Evolutionary conservation across 2,113 vertebrate species (phyloP), one percentile per base, ranked within the genome.

Genomic region (Chlorocebus sabaeus): DNA sequence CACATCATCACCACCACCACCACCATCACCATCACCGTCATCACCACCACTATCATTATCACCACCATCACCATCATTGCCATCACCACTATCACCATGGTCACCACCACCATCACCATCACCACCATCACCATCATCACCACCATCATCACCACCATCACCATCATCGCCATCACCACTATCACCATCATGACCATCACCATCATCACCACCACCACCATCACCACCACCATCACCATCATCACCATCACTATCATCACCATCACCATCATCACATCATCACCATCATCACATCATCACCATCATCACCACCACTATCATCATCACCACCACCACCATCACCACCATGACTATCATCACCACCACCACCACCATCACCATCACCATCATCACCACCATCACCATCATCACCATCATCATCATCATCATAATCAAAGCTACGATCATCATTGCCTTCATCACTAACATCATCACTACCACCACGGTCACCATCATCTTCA

Each of bases 261-360:
- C 13, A 25, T 0, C 40, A 73, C 2, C 67, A 61, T 38, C 57
- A 23, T 0, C 45, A 22, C 1, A n/a, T n/a, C 45, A 78, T 0
- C 27, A 78, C 1, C 14, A 78, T 0, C 23, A 48, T 0, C 43
- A 45, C 0, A 45, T 1, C 23, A 45, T 0, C 43, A 16, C 0
- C 75, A 50, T 6, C 22, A 40, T 0, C 9, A 73, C 0, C 25
- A 48, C 0, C 45, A 50, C 16, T 16, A 50, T 0, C 3, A 48
- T 0, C 27, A 50, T 0, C 16, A 32, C 0, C 0, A 48, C 0
- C 43, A 7, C 1, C 72, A 75, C 0, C 43, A 14, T 0, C 23
- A 1, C 0, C 32, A 64, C 0, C 72, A n/a, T 0, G 14, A 57
- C 0, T 5, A 43, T 0, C 27, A 38, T 0, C 40, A n/a, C 1